Base-by-base conservation (phyloP, 2,888 invertebrate species). In the Patella caerulea region DNA sequence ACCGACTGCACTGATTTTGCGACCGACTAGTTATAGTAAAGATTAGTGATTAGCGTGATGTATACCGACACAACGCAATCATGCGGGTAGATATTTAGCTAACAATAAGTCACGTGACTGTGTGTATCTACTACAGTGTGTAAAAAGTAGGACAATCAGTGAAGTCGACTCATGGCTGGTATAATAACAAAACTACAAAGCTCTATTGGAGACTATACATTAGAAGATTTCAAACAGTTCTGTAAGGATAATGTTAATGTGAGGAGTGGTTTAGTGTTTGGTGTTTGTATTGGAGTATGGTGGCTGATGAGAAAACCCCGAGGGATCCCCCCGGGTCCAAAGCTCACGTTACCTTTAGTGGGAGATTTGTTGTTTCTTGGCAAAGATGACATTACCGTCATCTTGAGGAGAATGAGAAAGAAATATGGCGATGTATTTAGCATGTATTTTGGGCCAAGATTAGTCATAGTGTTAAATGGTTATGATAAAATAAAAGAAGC, bases 401-500 rank as follows among this genome's bases (percentile, higher is more conserved):
- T 72, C 14, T 73, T 85, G 5, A 79, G 82, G 73, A 45, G 71
- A 19, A 81, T 83, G 81, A 82, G 84, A 80, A 54, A 78, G 15
- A 71, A 79, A 19, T 84, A 85, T 56, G 86, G 85, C 2, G 86
- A 86, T 71, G 75, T 86, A 15, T 83, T 78, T 56, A 81, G 84
- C 69, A 53, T 83, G 65, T 79, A 83, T 73, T 80, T 86, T 81
- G 86, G 85, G 0, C 74, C 71, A 24, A 71, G 84, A 15, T 76
- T 83, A 52, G 83, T 83, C 15, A 75, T 86, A 54, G 81, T 86
- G 17, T n/a, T 86, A 12, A 86, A 83, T 55, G 85, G 86, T 1
- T 77, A 81, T 45, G 81, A 80, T 11, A 71, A 74, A 5, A 81
- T 86, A 75, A 83, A 80, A 78, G 84, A 85, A 29, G 84, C 84